Evolutionary conservation across 1,140 invertebrate genomes (phyloP).

Genomic region (Ceratosolen fusciceps): DNA sequence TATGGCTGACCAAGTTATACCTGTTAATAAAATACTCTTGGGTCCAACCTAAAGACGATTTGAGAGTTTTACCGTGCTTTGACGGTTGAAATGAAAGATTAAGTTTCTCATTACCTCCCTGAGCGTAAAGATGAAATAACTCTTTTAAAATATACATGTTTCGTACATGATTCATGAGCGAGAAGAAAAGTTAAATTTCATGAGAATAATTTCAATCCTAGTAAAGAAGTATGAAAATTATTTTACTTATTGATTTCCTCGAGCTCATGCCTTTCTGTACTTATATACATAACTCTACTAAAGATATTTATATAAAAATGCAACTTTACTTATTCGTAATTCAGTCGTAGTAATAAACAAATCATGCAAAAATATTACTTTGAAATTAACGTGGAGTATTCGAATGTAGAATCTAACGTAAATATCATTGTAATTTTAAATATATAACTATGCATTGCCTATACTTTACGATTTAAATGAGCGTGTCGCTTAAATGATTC

Average conservation of each 20-base stretch:
- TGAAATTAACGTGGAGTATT: too few relatives aligned
- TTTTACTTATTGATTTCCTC: not conserved
- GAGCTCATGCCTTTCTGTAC: not conserved
- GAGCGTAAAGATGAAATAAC: conserved; percentile 15
- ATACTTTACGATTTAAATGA: too few relatives aligned
- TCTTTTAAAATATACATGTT: not conserved
- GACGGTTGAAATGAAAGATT: conserved; percentile 22
- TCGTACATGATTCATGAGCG: not conserved
- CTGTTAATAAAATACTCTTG: conserved; percentile 7
- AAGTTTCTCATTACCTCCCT: conserved; percentile 19
- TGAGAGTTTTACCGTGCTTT: conserved; percentile 18
- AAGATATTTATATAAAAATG: too few relatives aligned
- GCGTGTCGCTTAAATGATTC: too few relatives aligned
- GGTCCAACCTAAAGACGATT: not conserved
- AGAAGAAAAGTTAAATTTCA: not conserved
- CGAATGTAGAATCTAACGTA: too few relatives aligned
- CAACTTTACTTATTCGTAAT: too few relatives aligned
- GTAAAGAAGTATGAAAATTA: too few relatives aligned
- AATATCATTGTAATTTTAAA: too few relatives aligned
- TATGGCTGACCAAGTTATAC: not conserved
- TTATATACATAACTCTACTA: too few relatives aligned
- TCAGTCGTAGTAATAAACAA: too few relatives aligned
- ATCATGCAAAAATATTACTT: not conserved
- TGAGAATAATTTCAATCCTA: not conserved
- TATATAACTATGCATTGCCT: too few relatives aligned